These are phyloP conservation scores for Chironomus striatipennis DNA, from an alignment of 1,140 invertebrate genomes.

Conservation along the genomic window DNA sequence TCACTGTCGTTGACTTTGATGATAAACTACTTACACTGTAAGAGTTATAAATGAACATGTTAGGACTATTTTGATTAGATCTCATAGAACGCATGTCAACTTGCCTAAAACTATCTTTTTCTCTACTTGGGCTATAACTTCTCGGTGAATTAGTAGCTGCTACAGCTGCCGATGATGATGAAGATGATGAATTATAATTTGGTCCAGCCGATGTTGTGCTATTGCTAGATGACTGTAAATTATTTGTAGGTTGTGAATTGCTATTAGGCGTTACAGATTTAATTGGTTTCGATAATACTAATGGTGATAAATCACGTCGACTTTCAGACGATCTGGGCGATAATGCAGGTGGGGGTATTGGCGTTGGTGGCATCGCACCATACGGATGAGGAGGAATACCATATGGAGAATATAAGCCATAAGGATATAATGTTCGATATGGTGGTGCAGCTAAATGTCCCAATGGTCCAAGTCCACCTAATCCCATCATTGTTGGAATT, in stretches of 20 bases:
- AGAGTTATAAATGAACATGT: neutral
- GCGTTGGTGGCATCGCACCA: neutral
- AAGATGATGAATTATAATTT: neutral
- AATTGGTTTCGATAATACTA: constrained; percentile 20
- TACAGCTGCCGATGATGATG: neutral
- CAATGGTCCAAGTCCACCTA: neutral
- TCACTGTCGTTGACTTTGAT: constrained; percentile 13
- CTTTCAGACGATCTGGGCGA: neutral
- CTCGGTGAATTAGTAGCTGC: neutral
- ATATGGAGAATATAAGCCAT: constrained; percentile 10
- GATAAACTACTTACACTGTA: constrained; percentile 16
- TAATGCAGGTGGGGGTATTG: constrained; percentile 5
- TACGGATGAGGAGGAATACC: constrained; percentile 14
- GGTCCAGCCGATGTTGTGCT: neutral
- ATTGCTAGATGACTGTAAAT: neutral
- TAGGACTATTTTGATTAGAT: neutral
- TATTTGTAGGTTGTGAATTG: neutral
- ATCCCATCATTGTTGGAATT: neutral
- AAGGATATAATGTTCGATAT: neutral
- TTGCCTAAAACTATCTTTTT: constrained; percentile 21
- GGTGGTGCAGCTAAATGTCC: neutral
- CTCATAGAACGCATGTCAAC: neutral
- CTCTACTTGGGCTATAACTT: constrained; percentile 6
- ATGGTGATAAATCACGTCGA: constrained; percentile 8
- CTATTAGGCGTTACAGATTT: neutral